Evolutionary conservation across 1,140 invertebrate genomes (phyloP).

Genomic region (Heliconius himera): DNA sequence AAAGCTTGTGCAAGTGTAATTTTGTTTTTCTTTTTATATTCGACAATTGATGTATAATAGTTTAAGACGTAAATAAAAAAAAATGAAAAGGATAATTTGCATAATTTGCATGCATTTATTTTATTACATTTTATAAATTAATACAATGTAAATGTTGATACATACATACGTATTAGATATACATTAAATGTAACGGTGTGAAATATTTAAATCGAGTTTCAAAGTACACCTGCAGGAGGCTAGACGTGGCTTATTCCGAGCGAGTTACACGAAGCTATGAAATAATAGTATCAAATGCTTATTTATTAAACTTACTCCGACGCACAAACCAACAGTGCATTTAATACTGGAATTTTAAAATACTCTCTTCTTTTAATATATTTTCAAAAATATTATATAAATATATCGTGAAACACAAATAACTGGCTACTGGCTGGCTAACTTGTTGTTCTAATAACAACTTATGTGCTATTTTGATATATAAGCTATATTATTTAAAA

Average conservation of each 20-base stretch:
- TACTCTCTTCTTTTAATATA: not conserved
- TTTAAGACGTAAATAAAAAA: too few species aligned
- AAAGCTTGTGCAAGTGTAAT: too few species aligned
- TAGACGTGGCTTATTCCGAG: conserved; percentile 5
- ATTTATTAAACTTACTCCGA: not conserved
- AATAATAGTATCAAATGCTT: conserved; percentile 11
- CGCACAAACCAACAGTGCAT: not conserved
- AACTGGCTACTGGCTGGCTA: too few species aligned
- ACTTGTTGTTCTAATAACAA: too few species aligned
- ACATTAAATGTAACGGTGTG: not conserved
- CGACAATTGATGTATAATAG: too few species aligned
- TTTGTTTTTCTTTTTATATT: too few species aligned
- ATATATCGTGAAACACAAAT: too few species aligned
- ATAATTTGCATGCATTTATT: too few species aligned
- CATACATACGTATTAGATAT: not conserved
- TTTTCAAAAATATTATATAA: not conserved
- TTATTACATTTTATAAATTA: not conserved
- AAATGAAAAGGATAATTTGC: too few species aligned
- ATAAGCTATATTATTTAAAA: too few species aligned
- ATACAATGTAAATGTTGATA: not conserved
- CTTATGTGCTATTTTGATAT: too few species aligned
- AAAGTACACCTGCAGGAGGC: not conserved
- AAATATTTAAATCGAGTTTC: conserved; percentile 11
- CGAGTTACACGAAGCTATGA: conserved; percentile 2
- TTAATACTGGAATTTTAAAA: not conserved